Percentiles rank a stretch among this genome's conserved stretches.
Evolutionary conservation across 2,797 vertebrate genomes (phyloP).

Genomic region (Syngnathus rostellatus): DNA sequence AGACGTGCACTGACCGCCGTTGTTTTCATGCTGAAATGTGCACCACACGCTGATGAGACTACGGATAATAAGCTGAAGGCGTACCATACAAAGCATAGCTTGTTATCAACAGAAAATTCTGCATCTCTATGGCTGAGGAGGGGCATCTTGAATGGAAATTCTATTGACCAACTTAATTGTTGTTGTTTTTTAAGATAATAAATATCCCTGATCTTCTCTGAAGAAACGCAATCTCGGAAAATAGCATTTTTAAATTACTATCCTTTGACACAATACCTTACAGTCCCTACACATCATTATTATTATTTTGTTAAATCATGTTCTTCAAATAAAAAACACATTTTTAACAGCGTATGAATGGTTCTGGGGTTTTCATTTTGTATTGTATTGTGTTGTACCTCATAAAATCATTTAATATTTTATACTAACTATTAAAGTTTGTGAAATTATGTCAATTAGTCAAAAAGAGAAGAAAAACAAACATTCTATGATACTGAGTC

Average conservation of each 20-base stretch:
- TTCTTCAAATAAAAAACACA: not conserved
- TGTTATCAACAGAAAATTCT: not conserved
- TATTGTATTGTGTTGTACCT: not conserved
- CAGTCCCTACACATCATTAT: not conserved
- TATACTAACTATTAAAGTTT: not conserved
- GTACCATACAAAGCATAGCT: slow-evolving; percentile 6
- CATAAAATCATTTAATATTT: not conserved
- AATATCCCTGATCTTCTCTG: not conserved
- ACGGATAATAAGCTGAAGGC: slow-evolving; percentile 53
- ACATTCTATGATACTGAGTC: not conserved
- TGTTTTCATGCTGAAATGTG: slow-evolving; percentile 48
- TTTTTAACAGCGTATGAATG: not conserved
- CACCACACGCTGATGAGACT: slow-evolving; percentile 39
- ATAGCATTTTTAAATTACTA: not conserved
- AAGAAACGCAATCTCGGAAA: not conserved
- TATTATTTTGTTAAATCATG: not conserved
- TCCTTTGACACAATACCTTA: not conserved
- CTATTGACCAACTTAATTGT: not conserved
- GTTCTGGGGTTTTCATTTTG: not conserved
- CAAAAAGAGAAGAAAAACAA: not conserved
- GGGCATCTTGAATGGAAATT: not conserved
- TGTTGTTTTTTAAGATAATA: not conserved
- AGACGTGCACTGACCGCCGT: slow-evolving; percentile 44
- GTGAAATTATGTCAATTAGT: not conserved
- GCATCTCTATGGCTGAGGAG: not conserved